Evolutionary conservation across 2,797 vertebrate genomes (phyloP), one percentile per base, ranked within the genome.

Genomic region (Gallinago nigripennis): DNA sequence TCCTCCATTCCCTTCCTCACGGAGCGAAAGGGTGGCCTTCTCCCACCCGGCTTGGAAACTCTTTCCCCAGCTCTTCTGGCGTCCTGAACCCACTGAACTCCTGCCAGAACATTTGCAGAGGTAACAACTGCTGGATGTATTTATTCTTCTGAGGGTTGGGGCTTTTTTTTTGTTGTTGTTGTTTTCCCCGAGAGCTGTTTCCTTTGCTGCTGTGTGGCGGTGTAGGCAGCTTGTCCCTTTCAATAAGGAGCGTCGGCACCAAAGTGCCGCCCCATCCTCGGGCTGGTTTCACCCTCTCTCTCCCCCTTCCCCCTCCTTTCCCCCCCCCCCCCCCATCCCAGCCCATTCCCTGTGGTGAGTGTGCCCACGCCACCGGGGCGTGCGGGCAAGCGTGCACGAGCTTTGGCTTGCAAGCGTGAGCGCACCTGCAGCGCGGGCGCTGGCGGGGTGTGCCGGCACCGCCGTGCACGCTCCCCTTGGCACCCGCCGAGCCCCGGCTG

Each of bases 191-290:
- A 86, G 93, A 89, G 76, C 90, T 10, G 63, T 76, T 96, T 92
- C 94, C 90, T 95, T 86, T 43, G 41, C 86, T 43, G 76, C 23
- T 64, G 48, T 24, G 72, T 3, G 39, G 53, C 4, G 2, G 78
- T 24, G 64, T 24, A 85, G 83, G 95, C 97, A 94, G 94, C 92
- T 95, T 95, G 92, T 96, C 97, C 88, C 19, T 84, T 93, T 92
- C 97, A 63, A 61, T 50, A 66, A 84, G 79, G 77, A 86, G 70
- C 2, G 23, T 82, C 13, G 1, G 60, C 80, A 93, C 64, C 50
- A 28, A 43, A 72, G 73, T 45, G 61, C 91, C 56, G 10, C 94
- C 86, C 88, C 78, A 1, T 90, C 92, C 94, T 43, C 1, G 0
- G 83, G 87, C 95, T 86, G 90, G 33, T 94, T 95, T 93, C 87